Evolutionary conservation across 2,888 invertebrate species (phyloP).

Genomic region (Tenthredo distinguenda): DNA sequence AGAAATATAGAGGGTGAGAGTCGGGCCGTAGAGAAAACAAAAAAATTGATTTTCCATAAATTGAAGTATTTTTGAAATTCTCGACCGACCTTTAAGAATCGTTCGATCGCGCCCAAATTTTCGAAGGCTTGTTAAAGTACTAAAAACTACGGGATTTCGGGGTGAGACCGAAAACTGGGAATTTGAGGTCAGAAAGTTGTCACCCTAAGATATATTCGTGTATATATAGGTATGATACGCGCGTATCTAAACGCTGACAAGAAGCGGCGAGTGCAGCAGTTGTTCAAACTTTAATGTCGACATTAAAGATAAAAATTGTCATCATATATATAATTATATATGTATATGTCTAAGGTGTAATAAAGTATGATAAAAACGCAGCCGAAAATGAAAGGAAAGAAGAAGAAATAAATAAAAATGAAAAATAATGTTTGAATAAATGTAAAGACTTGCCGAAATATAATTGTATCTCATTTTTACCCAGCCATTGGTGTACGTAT

Average conservation of each 20-base stretch:
- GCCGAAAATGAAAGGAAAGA: neutral
- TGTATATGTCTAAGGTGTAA: neutral
- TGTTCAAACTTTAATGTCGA: constrained; percentile 26
- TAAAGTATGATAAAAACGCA: neutral
- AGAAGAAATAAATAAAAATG: too few relatives aligned
- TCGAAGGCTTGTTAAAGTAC: too few relatives aligned
- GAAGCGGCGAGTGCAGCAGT: constrained; percentile 1
- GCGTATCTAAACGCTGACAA: neutral
- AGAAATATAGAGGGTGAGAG: too few relatives aligned
- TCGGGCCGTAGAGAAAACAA: too few relatives aligned
- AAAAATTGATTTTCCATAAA: too few relatives aligned
- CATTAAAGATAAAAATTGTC: neutral
- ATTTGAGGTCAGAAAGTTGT: too few relatives aligned
- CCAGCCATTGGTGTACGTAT: neutral
- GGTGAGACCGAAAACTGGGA: too few relatives aligned
- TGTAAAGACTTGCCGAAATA: neutral
- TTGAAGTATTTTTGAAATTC: too few relatives aligned
- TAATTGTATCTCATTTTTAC: neutral
- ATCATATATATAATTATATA: too few relatives aligned
- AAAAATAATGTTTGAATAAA: constrained; percentile 9
- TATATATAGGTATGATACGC: neutral
- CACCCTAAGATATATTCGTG: neutral
- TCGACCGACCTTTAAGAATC: too few relatives aligned
- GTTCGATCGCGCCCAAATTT: too few relatives aligned
- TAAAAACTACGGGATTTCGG: too few relatives aligned